Percentiles rank a stretch among this genome's conserved stretches.
Evolutionary conservation across 1,140 invertebrate genomes (phyloP).

Genomic region (Pseudomyrmex cubaensis): DNA sequence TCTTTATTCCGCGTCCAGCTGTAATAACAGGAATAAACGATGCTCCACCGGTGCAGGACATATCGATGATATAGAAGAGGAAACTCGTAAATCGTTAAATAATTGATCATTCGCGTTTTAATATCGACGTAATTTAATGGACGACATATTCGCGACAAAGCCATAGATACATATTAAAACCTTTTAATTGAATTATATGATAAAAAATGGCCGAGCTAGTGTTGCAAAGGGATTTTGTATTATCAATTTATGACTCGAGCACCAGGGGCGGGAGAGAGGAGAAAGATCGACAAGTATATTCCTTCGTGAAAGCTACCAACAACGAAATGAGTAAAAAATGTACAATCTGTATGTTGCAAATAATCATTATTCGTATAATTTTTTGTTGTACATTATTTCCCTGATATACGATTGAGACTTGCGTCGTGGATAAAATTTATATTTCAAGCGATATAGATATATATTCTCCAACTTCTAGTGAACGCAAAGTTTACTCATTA

Average conservation of each 20-base stretch:
- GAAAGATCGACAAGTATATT: neutral
- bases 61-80: constrained; percentile 36
- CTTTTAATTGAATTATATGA: constrained; percentile 40
- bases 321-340: neutral
- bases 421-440: neutral
- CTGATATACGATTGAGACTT: neutral
- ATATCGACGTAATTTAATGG: constrained; percentile 35
- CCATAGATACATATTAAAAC: constrained; percentile 31
- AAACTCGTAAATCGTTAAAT: constrained; percentile 60
- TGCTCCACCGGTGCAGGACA: neutral
- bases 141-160: constrained; percentile 13
- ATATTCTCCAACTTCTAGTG: neutral
- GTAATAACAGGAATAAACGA: constrained; percentile 65
- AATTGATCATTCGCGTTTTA: constrained; percentile 58
- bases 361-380: neutral
- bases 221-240: constrained; percentile 1
- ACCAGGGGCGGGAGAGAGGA: too few species aligned
- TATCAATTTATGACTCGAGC: constrained; percentile 26
- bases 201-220: neutral
- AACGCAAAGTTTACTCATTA: too few species aligned
- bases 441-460: neutral
- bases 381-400: neutral
- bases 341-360: neutral
- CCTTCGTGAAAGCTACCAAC: neutral
- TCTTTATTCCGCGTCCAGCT: constrained; percentile 52